Evolutionary conservation across 2,888 invertebrate genomes (phyloP), one percentile per base, ranked within the genome.

Genomic region (Drosophila ochracea): DNA sequence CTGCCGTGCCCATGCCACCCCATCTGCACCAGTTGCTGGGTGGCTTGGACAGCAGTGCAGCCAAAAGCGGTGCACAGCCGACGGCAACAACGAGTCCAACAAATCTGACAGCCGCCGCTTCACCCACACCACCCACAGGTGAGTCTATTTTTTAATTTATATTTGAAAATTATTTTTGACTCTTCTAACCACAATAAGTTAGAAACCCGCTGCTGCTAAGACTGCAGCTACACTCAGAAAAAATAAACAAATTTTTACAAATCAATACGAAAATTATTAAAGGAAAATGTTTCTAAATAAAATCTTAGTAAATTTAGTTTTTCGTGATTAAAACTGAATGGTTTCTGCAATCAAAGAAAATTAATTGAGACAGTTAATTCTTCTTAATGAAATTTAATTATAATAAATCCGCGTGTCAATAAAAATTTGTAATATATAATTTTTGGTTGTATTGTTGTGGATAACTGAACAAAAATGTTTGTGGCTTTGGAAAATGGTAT

Each of bases 41-140:
- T 13, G 81, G 72, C 57, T 43, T 80, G 49, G 80, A 82, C 55
- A 55, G 49, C 54, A 58, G 43, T 19, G 37, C 65, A 9, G 35
- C 53, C 1, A 72, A 78, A 33, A 59, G 68, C 39, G 74, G 64
- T 58, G 67, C 73, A 21, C 84, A 73, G 81, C 83, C 84, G 91
- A 58, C 88, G 85, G 88, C 73, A 82, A 71, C 67, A 0, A 25
- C 63, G 16, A 63, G 66, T 33, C 66, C 68, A 47, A 58, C 28
- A 31, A 53, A 41, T 35, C 35, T 81, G 43, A 53, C 78, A 52
- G 63, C 75, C 54, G 57, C 80, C 49, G 60, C 82, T 52, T 79
- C 88, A 16, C 75, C 89, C 68, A 81, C 80, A n/a, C 68, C 84
- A 19, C 69, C 84, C 50, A 76, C 89, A 83, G 86, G 91, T 91